Percentiles rank a stretch among this genome's conserved stretches.
Evolutionary conservation across 2,797 vertebrate species (phyloP).

Genomic region (Petrocephalus schoutedeni): DNA sequence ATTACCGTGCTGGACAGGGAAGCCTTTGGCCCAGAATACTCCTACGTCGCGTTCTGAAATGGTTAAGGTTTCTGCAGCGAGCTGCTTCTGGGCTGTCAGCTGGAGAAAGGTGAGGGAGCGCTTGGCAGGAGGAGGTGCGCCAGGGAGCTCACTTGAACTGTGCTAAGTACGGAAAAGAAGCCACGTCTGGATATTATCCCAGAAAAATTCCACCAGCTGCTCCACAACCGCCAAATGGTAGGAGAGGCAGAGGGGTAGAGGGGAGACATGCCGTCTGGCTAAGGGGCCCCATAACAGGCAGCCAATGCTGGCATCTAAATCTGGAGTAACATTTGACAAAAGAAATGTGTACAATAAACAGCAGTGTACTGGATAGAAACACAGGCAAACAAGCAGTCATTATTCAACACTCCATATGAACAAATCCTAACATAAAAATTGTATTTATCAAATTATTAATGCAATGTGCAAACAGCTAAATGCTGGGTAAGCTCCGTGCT

Average conservation of each 20-base stretch:
- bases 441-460: not conserved
- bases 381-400: not conserved
- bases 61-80: not conserved
- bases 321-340: not conserved
- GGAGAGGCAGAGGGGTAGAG: not conserved
- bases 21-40: not conserved
- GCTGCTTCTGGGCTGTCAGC: not conserved
- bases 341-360: not conserved
- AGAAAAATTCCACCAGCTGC: not conserved
- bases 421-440: not conserved
- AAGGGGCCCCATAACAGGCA: not conserved
- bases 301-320: not conserved
- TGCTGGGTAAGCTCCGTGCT: not conserved
- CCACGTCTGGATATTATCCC: not conserved
- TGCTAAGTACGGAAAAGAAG: not conserved
- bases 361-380: not conserved
- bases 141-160: not conserved
- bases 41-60: not conserved
- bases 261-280: not conserved
- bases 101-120: not conserved
- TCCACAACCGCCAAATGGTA: not conserved
- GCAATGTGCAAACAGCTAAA: not conserved
- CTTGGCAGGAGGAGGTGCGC: not conserved
- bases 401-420: not conserved
- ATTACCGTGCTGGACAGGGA: not conserved